phyloP scores from a whole-genome alignment of 2,113 vertebrate species.

The Australoheros scitulus region DNA sequence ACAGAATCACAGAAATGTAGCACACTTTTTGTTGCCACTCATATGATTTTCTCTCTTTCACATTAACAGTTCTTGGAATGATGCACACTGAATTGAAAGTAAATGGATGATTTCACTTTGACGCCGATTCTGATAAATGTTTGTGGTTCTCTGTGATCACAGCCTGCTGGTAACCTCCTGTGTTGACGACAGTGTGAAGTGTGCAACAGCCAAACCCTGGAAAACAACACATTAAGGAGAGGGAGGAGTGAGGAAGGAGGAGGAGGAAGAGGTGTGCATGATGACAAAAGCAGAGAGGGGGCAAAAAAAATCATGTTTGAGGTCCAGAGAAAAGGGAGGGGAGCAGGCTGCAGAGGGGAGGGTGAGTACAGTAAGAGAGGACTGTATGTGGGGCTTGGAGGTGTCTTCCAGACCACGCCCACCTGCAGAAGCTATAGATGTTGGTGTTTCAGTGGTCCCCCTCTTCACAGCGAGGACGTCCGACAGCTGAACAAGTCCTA shows the following conservation, averaged over 20 bases:
- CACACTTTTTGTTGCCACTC: neutral
- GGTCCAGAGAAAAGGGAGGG: conserved; percentile 10
- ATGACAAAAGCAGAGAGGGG: conserved; percentile 15
- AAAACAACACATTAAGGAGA: conserved; percentile 22
- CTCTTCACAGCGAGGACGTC: conserved; percentile 56
- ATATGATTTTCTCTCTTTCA: neutral
- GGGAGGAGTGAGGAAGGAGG: neutral
- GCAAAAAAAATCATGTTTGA: conserved; percentile 31
- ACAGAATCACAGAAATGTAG: neutral
- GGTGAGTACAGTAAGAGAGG: conserved; percentile 3
- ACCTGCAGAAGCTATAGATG: conserved; percentile 57
- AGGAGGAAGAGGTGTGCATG: neutral
- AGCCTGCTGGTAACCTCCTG: neutral
- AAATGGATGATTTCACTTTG: neutral
- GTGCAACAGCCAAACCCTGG: neutral
- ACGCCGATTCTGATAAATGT: neutral
- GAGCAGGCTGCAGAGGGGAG: neutral
- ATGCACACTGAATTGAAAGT: too few species aligned
- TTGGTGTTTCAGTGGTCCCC: neutral
- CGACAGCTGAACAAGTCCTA: conserved; percentile 56
- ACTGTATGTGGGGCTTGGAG: neutral
- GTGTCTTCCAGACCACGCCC: conserved; percentile 41
- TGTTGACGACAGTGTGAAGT: neutral
- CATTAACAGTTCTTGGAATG: neutral
- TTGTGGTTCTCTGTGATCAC: neutral